Evolutionary conservation across 2,113 vertebrate species (phyloP).

Genomic region (Phaethornis superciliosus): DNA sequence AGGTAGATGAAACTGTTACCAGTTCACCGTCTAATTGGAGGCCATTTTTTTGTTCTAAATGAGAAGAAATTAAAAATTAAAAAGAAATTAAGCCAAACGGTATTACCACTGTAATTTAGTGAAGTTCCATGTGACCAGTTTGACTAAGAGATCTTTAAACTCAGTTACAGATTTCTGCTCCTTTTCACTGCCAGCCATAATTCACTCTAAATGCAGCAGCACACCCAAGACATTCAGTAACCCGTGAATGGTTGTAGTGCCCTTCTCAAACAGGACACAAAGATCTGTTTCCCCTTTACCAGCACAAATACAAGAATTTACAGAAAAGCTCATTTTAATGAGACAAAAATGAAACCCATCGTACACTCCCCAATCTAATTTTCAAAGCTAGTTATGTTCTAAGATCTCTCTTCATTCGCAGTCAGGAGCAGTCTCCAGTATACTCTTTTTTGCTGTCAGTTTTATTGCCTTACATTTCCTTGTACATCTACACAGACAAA

Average conservation of each 20-base stretch:
- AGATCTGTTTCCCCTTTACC: neutral
- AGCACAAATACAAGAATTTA: neutral
- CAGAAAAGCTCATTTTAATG: neutral
- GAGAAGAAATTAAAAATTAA: neutral
- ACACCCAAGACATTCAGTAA: neutral
- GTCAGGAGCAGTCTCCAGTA: neutral
- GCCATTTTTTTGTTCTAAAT: neutral
- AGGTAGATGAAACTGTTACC: neutral
- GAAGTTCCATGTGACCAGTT: neutral
- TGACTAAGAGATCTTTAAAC: neutral
- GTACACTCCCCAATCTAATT: accelerated
- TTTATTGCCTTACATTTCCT: neutral
- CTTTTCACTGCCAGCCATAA: neutral
- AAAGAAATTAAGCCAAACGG: neutral
- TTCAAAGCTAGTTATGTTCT: neutral
- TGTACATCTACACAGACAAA: neutral
- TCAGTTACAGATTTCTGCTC: neutral
- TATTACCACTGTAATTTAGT: neutral
- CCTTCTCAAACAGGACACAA: neutral
- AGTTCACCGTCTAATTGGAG: neutral
- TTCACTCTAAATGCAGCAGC: neutral
- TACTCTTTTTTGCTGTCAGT: neutral
- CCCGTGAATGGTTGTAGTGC: neutral
- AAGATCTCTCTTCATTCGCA: neutral
- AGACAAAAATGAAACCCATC: neutral